Evolutionary conservation across 2,113 vertebrate genomes (phyloP).

Genomic region (Channa argus): DNA sequence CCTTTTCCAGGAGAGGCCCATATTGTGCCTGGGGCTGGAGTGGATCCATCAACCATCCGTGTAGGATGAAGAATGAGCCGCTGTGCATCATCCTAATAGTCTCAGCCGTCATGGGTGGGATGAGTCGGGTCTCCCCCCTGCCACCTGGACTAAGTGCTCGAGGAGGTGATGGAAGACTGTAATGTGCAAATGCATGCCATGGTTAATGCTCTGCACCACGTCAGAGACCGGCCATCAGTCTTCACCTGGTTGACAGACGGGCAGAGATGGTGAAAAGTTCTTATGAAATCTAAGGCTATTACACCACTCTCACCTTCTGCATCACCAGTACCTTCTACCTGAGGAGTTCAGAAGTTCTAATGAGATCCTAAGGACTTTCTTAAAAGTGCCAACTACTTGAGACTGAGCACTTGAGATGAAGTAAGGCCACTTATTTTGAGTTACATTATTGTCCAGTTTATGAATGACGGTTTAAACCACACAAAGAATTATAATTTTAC

Average conservation of each 20-base stretch:
- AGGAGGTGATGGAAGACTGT: conserved; percentile 69
- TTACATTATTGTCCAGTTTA: no score
- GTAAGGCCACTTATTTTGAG: no score
- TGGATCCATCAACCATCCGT: conserved; percentile 60
- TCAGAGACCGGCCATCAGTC: conserved; percentile 58
- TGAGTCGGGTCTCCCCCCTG: conserved; percentile 51
- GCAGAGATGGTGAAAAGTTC: conserved; percentile 46
- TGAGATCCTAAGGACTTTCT: background rate
- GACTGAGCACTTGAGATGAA: background rate
- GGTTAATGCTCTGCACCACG: conserved; percentile 66
- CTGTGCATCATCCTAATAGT: conserved; percentile 78
- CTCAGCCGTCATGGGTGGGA: conserved; percentile 60
- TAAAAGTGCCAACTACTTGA: background rate
- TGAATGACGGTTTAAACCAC: no score
- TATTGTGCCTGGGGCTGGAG: conserved; percentile 40
- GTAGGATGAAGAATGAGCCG: conserved; percentile 71
- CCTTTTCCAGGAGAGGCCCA: conserved; percentile 32
- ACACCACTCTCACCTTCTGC: conserved; percentile 18
- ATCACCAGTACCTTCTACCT: background rate
- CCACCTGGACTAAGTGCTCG: conserved; percentile 62
- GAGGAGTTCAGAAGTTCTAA: background rate
- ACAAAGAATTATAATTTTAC: no score
- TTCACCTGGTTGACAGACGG: conserved; percentile 56
- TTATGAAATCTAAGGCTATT: conserved; percentile 52
- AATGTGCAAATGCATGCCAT: conserved; percentile 70